Evolutionary conservation across 2,113 vertebrate genomes (phyloP).

Genomic region (Corvus cornix): DNA sequence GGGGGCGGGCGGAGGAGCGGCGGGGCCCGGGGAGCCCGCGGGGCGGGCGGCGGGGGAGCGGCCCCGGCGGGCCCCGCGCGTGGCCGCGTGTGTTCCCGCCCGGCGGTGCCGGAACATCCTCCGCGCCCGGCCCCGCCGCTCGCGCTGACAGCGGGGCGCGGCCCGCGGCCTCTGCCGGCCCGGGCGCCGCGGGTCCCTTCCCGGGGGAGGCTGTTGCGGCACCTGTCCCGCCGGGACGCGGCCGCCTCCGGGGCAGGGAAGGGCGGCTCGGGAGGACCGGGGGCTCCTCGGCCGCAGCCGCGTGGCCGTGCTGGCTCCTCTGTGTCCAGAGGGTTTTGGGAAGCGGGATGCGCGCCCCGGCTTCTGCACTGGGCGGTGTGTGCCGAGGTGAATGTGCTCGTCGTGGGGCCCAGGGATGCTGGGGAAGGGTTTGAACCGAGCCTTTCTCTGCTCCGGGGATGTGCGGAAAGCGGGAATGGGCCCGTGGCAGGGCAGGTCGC

Average conservation of each 20-base stretch:
- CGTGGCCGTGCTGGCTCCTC: background rate
- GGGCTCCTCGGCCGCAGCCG: background rate
- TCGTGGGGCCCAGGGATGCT: background rate
- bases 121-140: too few relatives aligned
- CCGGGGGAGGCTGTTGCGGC: background rate
- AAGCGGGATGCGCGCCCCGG: background rate
- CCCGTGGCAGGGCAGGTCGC: background rate
- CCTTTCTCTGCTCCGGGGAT: background rate
- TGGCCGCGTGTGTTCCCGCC: too few relatives aligned
- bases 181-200: background rate
- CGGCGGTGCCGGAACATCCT: too few relatives aligned
- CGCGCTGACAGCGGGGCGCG: background rate
- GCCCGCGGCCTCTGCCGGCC: background rate
- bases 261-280: background rate
- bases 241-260: background rate
- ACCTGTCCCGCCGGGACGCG: background rate
- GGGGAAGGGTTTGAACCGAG: background rate
- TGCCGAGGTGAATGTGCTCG: accelerated
- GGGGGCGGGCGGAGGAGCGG: too few relatives aligned
- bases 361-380: background rate
- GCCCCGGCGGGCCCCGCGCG: too few relatives aligned
- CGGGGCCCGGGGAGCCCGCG: too few relatives aligned
- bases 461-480: background rate
- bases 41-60: too few relatives aligned
- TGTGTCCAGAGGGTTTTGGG: accelerated